Evolutionary conservation across 2,113 vertebrate species (phyloP).

Genomic region (Eublepharis macularius): DNA sequence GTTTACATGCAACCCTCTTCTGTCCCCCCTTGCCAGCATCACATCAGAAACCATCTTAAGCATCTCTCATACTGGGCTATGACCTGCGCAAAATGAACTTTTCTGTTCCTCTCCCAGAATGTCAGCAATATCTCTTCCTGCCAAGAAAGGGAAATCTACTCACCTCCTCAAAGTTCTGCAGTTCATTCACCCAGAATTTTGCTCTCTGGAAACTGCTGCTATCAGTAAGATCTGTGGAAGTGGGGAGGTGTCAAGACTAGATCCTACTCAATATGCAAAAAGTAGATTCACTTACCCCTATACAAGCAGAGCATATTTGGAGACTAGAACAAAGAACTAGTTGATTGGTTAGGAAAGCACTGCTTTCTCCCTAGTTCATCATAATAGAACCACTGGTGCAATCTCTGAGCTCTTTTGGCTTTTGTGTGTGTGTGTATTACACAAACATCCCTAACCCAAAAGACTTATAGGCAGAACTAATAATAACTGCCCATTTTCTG

Average conservation of each 20-base stretch:
- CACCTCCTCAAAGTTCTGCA: slow-evolving; percentile 94
- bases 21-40: background rate
- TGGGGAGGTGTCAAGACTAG: background rate
- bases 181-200: slow-evolving; percentile 96
- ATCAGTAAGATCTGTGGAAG: slow-evolving; percentile 87
- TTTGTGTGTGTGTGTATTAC: background rate
- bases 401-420: background rate
- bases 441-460: background rate
- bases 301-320: background rate
- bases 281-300: background rate
- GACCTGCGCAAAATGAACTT: background rate
- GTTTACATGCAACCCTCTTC: background rate
- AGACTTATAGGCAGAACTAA: background rate
- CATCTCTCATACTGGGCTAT: background rate
- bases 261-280: background rate
- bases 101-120: background rate
- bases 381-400: background rate
- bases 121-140: background rate
- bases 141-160: background rate
- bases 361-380: background rate
- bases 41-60: background rate
- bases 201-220: slow-evolving; percentile 92
- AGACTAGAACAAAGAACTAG: background rate
- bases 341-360: background rate
- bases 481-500: background rate